A percentile compares a stretch with the other conserved stretches of the same genome.
Evolutionary conservation across 2,113 vertebrate species (phyloP).

Genomic region (Malurus alboscapulatus): DNA sequence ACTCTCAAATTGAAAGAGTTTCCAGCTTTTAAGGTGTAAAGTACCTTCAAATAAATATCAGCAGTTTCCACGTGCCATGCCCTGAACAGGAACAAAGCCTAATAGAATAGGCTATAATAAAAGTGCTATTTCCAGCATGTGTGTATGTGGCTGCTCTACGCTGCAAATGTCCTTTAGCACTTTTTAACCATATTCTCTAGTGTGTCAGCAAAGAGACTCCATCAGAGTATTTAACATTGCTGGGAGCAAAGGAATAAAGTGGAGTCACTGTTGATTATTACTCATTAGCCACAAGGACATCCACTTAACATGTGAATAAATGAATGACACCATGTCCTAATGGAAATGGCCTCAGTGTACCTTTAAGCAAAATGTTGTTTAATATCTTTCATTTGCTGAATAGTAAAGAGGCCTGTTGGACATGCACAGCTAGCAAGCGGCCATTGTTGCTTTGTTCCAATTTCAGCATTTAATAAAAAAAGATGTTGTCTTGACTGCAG

Average conservation of each 20-base stretch:
- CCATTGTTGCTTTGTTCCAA: constrained; percentile 82
- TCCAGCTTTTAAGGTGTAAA: not conserved
- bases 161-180: constrained; percentile 70
- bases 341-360: constrained; percentile 81
- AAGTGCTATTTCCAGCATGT: constrained; percentile 27
- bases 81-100: constrained; percentile 49
- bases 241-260: constrained; percentile 81
- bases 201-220: constrained; percentile 72
- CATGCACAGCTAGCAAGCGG: constrained; percentile 75
- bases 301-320: constrained; percentile 84
- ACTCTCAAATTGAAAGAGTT: not conserved
- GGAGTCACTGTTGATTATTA: constrained; percentile 88
- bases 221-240: constrained; percentile 81
- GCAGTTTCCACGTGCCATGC: not conserved
- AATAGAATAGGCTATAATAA: constrained; percentile 27
- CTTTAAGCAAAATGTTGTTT: constrained; percentile 85
- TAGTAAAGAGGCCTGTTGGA: constrained; percentile 82
- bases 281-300: constrained; percentile 89
- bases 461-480: constrained; percentile 77
- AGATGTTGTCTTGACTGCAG: constrained; percentile 50
- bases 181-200: constrained; percentile 72
- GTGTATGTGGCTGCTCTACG: not conserved
- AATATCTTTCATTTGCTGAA: constrained; percentile 85
- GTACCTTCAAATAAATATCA: constrained; percentile 1
- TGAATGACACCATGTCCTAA: constrained; percentile 79